These are phyloP conservation scores for Muscina levida DNA, from an alignment of 2,888 invertebrate species.

Conservation along the genomic window DNA sequence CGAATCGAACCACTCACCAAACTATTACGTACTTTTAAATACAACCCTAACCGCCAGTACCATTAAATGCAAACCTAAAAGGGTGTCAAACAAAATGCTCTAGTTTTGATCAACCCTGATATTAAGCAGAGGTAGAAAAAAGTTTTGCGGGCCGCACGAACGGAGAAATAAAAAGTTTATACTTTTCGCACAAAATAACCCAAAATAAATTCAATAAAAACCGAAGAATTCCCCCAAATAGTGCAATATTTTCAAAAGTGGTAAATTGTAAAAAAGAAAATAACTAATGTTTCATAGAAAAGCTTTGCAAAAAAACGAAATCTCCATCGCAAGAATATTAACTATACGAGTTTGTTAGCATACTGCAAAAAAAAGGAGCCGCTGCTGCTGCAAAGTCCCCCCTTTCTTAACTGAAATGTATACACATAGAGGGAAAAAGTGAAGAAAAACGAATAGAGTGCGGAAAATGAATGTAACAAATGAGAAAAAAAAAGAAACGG, in stretches of 20 bases:
- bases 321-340: slow-evolving; percentile 33
- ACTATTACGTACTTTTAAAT: neutral
- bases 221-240: slow-evolving; percentile 34
- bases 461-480: slow-evolving; percentile 36
- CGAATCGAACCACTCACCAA: no score
- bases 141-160: slow-evolving; percentile 58
- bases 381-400: slow-evolving; percentile 28
- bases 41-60: slow-evolving; percentile 23
- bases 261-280: slow-evolving; percentile 31
- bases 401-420: slow-evolving; percentile 50
- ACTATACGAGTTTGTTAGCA: slow-evolving; percentile 48
- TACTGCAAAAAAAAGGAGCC: slow-evolving; percentile 59
- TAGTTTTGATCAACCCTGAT: slow-evolving; percentile 46
- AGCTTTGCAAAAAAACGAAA: slow-evolving; percentile 3
- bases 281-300: slow-evolving; percentile 28
- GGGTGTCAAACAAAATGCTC: slow-evolving; percentile 45
- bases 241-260: slow-evolving; percentile 63
- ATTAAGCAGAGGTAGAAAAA: slow-evolving; percentile 57
- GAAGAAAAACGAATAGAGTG: slow-evolving; percentile 45
- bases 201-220: slow-evolving; percentile 47
- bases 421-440: slow-evolving; percentile 51
- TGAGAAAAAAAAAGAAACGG: slow-evolving; percentile 26
- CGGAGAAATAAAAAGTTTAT: slow-evolving; percentile 48
- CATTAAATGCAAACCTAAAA: slow-evolving; percentile 25
- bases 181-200: slow-evolving; percentile 60